Percentiles rank a stretch among this genome's conserved stretches.
phyloP scores from a whole-genome alignment of 2,113 vertebrate genomes.

The Zosterops lateralis region DNA sequence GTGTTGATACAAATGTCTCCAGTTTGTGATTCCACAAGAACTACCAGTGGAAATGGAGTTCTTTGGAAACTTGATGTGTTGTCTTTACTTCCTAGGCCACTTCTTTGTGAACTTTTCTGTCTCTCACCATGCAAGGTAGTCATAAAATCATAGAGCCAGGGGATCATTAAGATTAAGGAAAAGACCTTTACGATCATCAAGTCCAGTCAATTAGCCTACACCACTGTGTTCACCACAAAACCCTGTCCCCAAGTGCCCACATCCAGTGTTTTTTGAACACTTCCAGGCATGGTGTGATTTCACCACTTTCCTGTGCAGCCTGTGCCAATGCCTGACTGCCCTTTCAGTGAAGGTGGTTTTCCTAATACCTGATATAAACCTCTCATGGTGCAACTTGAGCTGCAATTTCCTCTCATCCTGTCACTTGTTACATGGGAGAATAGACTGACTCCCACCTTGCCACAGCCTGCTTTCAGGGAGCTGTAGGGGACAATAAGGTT shows the following conservation, averaged over 20 bases:
- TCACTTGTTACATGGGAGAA: neutral
- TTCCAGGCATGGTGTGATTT: neutral
- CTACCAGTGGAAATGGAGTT: neutral
- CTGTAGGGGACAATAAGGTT: neutral
- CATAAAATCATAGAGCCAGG: rapidly evolving
- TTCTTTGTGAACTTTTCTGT: neutral
- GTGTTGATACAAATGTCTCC: rapidly evolving
- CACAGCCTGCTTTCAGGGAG: neutral
- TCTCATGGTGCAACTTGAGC: neutral
- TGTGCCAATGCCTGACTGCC: neutral
- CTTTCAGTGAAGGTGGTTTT: neutral
- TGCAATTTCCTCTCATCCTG: neutral
- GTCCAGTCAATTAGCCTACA: neutral
- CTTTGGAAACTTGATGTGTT: neutral
- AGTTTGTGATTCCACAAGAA: neutral
- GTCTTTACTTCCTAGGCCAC: neutral
- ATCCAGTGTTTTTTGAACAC: neutral
- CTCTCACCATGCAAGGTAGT: neutral
- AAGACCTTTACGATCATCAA: neutral
- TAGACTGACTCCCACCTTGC: neutral
- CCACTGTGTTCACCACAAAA: neutral
- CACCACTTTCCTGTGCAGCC: neutral
- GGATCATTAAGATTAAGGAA: neutral
- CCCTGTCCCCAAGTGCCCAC: neutral
- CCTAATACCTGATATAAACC: rapidly evolving